These are phyloP conservation scores for Probaryconus sp. DNA, from an alignment of 1,140 invertebrate genomes.

Conservation along the genomic window DNA sequence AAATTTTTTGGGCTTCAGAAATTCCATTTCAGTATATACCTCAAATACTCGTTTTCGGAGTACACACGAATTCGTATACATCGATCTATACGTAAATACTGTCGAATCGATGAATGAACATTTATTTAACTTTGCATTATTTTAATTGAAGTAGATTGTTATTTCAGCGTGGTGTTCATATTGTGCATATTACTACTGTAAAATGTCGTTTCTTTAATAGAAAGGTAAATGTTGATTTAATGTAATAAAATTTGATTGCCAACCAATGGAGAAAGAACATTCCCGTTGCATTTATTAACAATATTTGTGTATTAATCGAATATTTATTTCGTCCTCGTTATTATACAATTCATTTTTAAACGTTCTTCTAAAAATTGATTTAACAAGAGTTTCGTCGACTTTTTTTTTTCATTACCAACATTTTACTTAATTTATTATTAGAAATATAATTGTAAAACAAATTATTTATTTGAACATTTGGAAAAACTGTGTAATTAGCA, in stretches of 20 bases:
- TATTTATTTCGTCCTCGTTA: slow-evolving; percentile 23
- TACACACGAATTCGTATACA: slow-evolving; percentile 1
- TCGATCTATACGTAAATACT: slow-evolving; percentile 15
- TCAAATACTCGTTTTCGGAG: not conserved
- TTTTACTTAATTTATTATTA: too few species aligned
- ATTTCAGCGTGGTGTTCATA: slow-evolving; percentile 9
- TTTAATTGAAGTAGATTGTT: slow-evolving; percentile 38
- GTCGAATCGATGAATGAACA: slow-evolving; percentile 18
- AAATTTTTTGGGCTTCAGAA: slow-evolving; percentile 32
- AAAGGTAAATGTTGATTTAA: slow-evolving; percentile 7
- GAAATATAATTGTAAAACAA: too few species aligned
- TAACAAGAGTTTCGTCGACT: too few species aligned
- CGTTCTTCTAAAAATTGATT: too few species aligned
- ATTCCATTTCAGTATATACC: slow-evolving; percentile 32
- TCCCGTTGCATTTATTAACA: too few species aligned
- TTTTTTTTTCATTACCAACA: too few species aligned
- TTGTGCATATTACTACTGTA: slow-evolving; percentile 36
- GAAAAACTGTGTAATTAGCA: too few species aligned
- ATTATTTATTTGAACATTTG: too few species aligned
- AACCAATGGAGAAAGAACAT: slow-evolving; percentile 6
- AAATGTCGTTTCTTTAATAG: slow-evolving; percentile 6
- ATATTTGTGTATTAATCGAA: not conserved
- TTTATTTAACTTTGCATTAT: slow-evolving; percentile 37
- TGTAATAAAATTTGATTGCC: not conserved
- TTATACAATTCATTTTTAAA: slow-evolving; percentile 8